Evolutionary conservation across 2,113 vertebrate genomes (phyloP).

Genomic region (Pluvianellus socialis): DNA sequence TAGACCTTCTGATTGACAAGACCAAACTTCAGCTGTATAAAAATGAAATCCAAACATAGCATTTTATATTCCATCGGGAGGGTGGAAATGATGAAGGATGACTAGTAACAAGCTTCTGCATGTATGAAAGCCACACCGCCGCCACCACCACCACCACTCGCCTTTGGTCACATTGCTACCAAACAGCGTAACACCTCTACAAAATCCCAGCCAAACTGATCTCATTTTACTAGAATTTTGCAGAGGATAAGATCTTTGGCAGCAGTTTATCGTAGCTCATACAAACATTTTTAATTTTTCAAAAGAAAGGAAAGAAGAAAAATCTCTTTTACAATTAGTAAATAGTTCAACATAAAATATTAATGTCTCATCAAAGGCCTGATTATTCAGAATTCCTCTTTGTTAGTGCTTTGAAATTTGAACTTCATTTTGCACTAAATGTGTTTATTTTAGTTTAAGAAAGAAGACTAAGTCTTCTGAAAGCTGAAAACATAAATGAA

Average conservation of each 20-base stretch:
- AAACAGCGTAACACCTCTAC: not conserved
- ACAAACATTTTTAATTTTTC: not conserved
- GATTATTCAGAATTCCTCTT: not conserved
- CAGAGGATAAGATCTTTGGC: not conserved
- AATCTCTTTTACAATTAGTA: not conserved
- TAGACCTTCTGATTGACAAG: not conserved
- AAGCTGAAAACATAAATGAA: not conserved
- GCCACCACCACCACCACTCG: not conserved
- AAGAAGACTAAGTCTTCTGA: not conserved
- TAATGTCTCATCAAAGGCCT: not conserved
- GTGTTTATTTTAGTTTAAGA: not conserved
- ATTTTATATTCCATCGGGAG: not conserved
- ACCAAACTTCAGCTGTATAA: not conserved
- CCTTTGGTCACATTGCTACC: not conserved
- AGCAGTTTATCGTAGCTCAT: not conserved
- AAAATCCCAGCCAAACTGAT: not conserved
- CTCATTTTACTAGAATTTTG: not conserved
- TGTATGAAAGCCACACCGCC: not conserved
- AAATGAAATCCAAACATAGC: not conserved
- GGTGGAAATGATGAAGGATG: not conserved
- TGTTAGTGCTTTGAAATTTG: not conserved
- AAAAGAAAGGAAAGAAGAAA: not conserved
- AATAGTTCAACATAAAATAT: conserved; percentile 23
- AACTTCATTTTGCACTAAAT: not conserved
- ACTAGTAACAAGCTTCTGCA: not conserved